Conservation (phyloP, 2,113 vertebrate species). For the Perca fluviatilis region DNA sequence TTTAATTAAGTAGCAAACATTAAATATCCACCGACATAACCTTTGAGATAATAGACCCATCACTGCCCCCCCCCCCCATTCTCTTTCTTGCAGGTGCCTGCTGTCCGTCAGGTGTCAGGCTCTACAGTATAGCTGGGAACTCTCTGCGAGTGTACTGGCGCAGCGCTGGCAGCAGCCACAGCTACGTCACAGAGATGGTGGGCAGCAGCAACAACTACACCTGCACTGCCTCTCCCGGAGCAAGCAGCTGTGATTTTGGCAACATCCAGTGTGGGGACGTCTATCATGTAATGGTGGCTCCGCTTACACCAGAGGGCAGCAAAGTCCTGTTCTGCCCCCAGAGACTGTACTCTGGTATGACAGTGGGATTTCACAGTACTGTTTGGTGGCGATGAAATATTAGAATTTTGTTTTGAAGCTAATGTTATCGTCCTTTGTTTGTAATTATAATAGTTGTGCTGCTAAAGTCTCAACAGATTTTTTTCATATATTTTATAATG, state of each 20-base stretch:
- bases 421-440: background rate
- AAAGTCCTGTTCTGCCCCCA: slow-evolving; percentile 88
- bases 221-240: slow-evolving; percentile 80
- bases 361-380: background rate
- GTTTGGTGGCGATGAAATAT: background rate
- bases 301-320: slow-evolving; percentile 80
- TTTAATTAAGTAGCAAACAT: background rate
- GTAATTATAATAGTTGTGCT: background rate
- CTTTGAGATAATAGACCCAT: background rate
- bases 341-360: slow-evolving; percentile 92
- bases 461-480: no score
- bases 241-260: slow-evolving; percentile 86
- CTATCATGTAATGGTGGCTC: slow-evolving; percentile 88
- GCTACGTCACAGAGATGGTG: slow-evolving; percentile 82
- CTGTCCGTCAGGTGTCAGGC: slow-evolving; percentile 90
- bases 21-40: background rate
- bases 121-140: slow-evolving; percentile 84
- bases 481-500: background rate
- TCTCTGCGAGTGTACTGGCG: slow-evolving; percentile 89
- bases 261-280: slow-evolving; percentile 89
- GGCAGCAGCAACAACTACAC: slow-evolving; percentile 86
- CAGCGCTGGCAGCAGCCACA: slow-evolving; percentile 73
- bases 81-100: slow-evolving; percentile 85
- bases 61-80: no score
- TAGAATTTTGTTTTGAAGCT: background rate